These are phyloP conservation scores for Chanos chanos DNA, from an alignment of 2,797 vertebrate species.

Conservation along the genomic window DNA sequence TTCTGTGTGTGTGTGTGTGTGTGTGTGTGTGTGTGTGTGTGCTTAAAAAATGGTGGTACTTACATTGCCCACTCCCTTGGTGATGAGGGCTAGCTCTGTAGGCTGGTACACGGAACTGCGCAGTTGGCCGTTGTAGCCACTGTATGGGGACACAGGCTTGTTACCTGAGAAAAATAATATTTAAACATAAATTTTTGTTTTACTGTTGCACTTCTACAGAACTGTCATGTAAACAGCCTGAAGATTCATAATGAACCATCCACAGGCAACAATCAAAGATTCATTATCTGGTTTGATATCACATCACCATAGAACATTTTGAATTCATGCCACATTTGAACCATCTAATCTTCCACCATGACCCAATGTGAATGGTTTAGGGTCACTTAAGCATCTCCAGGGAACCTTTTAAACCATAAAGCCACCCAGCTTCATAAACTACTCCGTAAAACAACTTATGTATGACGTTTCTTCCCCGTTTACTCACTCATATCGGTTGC, in stretches of 20 bases:
- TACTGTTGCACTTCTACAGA: too few species aligned
- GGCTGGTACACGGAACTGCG: conserved; percentile 91
- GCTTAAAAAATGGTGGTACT: conserved; percentile 47
- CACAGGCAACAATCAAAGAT: background rate
- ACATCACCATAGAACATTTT: too few species aligned
- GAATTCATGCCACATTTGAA: too few species aligned
- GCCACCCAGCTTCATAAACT: too few species aligned
- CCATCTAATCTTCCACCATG: too few species aligned
- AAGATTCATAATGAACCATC: too few species aligned
- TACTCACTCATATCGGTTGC: too few species aligned
- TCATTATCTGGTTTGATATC: background rate
- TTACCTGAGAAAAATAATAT: conserved; percentile 63
- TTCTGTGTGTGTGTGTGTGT: background rate
- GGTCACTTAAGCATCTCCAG: too few species aligned
- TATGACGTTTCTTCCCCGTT: too few species aligned
- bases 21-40: background rate
- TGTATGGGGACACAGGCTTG: conserved; percentile 88
- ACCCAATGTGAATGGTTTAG: too few species aligned
- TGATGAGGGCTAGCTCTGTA: conserved; percentile 91
- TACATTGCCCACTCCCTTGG: conserved; percentile 76
- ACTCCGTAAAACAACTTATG: too few species aligned
- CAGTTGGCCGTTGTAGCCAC: conserved; percentile 87
- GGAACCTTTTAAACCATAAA: too few species aligned
- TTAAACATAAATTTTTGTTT: background rate
- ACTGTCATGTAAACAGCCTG: background rate